Conservation (phyloP, 2,888 invertebrate species). For the Therioaphis trifolii region DNA sequence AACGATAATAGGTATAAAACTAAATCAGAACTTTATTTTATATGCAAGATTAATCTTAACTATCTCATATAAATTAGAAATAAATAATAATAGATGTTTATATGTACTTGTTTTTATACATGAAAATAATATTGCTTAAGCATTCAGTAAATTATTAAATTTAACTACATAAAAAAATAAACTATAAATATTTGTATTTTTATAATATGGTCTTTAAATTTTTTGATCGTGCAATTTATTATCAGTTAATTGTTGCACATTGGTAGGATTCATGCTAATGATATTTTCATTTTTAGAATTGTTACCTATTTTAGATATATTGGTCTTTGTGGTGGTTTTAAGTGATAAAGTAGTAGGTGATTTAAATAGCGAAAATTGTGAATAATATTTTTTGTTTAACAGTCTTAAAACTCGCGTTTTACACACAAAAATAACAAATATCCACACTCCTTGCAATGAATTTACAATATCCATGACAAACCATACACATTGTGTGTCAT, state of each 20-base stretch:
- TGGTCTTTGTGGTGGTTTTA: slow-evolving; percentile 41
- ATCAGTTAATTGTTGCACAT: neutral
- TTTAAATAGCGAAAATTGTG: slow-evolving; percentile 2
- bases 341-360: slow-evolving; percentile 13
- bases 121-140: too few species aligned
- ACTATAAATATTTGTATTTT: too few species aligned
- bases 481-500: slow-evolving; percentile 69
- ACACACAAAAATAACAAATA: slow-evolving; percentile 81
- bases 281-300: neutral
- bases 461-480: slow-evolving; percentile 76
- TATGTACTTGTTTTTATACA: too few species aligned
- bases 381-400: slow-evolving; percentile 67
- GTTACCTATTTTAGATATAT: neutral
- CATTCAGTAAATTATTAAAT: too few species aligned
- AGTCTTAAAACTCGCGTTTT: slow-evolving; percentile 76
- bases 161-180: too few species aligned
- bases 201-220: slow-evolving; percentile 2
- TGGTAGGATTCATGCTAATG: neutral
- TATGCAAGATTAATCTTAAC: too few species aligned
- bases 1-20: too few species aligned
- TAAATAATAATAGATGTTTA: too few species aligned
- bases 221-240: slow-evolving; percentile 35
- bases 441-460: slow-evolving; percentile 77
- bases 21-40: too few species aligned
- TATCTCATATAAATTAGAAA: too few species aligned